These are phyloP conservation scores for Oryzias dopingdopingensis DNA, from an alignment of 2,797 vertebrate genomes.

Conservation along the genomic window DNA sequence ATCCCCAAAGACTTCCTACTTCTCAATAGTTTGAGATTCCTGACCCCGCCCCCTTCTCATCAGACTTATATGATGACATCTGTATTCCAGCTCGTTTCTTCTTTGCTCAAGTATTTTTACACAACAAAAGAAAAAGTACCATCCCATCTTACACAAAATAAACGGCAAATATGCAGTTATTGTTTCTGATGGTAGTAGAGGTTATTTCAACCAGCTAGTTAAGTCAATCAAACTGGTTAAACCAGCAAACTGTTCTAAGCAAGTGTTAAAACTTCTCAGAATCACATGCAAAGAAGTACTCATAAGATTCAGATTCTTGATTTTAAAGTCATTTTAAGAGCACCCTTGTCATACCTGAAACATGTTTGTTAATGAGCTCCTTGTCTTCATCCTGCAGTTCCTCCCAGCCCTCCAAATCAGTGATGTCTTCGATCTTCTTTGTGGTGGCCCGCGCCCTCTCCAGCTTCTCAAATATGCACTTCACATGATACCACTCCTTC, in stretches of 20 bases:
- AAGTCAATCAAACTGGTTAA: neutral
- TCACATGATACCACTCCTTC: conserved; percentile 98
- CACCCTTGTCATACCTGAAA: conserved; percentile 76
- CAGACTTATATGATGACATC: too few species aligned
- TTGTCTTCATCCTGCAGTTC: conserved; percentile 91
- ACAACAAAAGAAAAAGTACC: too few species aligned
- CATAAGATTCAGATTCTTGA: neutral
- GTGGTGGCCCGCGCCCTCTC: conserved; percentile 91
- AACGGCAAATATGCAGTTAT: neutral
- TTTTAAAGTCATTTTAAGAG: neutral
- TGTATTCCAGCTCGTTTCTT: too few species aligned
- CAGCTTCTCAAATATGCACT: conserved; percentile 97
- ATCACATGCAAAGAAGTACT: neutral
- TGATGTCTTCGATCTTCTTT: conserved; percentile 96
- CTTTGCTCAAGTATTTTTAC: too few species aligned
- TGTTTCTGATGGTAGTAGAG: neutral
- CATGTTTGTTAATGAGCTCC: conserved; percentile 86
- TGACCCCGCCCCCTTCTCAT: too few species aligned
- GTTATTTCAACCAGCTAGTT: neutral
- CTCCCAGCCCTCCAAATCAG: conserved; percentile 96
- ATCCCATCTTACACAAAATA: neutral
- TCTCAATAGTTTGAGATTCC: too few species aligned
- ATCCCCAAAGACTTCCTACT: too few species aligned
- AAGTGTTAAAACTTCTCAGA: neutral
- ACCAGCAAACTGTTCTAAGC: neutral